Evolutionary conservation across 2,888 invertebrate genomes (phyloP).

Genomic region (Polietes domitor): DNA sequence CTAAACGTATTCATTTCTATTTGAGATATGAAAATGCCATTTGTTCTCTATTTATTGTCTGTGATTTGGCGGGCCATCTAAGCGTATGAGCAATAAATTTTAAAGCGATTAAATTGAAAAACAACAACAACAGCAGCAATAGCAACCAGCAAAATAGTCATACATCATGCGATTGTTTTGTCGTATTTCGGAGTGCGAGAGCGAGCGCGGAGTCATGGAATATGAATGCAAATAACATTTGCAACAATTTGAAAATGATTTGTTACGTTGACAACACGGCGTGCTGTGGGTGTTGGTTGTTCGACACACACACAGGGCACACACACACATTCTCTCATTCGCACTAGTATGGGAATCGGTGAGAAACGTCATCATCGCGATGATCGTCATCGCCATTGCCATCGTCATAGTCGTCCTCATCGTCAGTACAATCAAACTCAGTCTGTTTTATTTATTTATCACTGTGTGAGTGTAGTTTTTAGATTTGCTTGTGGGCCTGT

Average conservation of each 20-base stretch:
- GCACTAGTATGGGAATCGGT: background rate
- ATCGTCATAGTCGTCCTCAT: slow-evolving; percentile 3
- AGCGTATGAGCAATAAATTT: slow-evolving; percentile 47
- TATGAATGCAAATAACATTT: slow-evolving; percentile 48
- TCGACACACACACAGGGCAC: background rate
- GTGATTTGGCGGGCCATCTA: slow-evolving; percentile 24
- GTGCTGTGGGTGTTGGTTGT: background rate
- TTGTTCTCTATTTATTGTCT: slow-evolving; percentile 29
- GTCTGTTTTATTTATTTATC: slow-evolving; percentile 27
- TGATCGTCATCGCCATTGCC: background rate
- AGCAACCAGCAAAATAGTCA: slow-evolving; percentile 28
- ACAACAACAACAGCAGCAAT: background rate
- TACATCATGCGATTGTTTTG: slow-evolving; percentile 43
- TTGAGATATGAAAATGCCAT: slow-evolving; percentile 35
- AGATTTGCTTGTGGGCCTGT: background rate
- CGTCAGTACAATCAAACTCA: background rate
- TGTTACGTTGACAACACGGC: slow-evolving; percentile 47
- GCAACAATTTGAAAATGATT: slow-evolving; percentile 49
- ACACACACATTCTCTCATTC: background rate
- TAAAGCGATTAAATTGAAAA: slow-evolving; percentile 45
- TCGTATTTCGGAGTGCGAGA: background rate
- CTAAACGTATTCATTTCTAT: slow-evolving; percentile 24
- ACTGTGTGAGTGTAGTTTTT: background rate
- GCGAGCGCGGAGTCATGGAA: background rate
- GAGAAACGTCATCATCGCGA: slow-evolving; percentile 12